These are phyloP conservation scores for Lepidostoma basale DNA, from an alignment of 1,140 invertebrate genomes.

Conservation along the genomic window DNA sequence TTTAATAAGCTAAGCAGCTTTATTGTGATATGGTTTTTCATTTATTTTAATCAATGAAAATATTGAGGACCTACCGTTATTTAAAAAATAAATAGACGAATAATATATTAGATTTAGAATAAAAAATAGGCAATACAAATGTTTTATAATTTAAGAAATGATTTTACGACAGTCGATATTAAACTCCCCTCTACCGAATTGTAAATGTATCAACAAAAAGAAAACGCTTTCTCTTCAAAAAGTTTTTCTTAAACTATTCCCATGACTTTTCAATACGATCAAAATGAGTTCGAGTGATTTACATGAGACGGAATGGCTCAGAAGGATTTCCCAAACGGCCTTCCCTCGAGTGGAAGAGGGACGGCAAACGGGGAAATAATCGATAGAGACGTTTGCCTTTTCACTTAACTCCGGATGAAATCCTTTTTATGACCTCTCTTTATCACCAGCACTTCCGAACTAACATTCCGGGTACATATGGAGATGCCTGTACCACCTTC, in stretches of 20 bases:
- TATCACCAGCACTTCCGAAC: constrained; percentile 39
- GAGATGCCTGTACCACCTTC: constrained; percentile 30
- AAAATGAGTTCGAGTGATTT: constrained; percentile 37
- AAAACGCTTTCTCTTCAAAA: constrained; percentile 19
- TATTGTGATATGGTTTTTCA: too few species aligned
- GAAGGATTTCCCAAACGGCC: constrained; percentile 25
- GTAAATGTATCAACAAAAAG: constrained; percentile 20
- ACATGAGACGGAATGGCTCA: constrained; percentile 28
- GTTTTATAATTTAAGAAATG: not conserved
- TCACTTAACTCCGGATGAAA: constrained; percentile 46
- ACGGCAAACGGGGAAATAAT: constrained; percentile 45
- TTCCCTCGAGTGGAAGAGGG: constrained; percentile 8
- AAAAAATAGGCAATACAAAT: too few species aligned
- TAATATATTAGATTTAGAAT: too few species aligned
- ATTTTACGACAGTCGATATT: not conserved
- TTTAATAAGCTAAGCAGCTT: too few species aligned
- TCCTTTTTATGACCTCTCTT: constrained; percentile 45
- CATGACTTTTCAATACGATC: constrained; percentile 33
- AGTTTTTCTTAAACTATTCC: constrained; percentile 35
- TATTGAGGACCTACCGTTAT: not conserved
- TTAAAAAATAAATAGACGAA: not conserved
- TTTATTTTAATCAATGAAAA: too few species aligned
- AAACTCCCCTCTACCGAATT: not conserved
- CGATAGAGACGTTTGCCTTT: constrained; percentile 46
- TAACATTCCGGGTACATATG: constrained; percentile 29